These are phyloP conservation scores for Liodrosophila aerea DNA, from an alignment of 2,888 invertebrate species.

Conservation along the genomic window DNA sequence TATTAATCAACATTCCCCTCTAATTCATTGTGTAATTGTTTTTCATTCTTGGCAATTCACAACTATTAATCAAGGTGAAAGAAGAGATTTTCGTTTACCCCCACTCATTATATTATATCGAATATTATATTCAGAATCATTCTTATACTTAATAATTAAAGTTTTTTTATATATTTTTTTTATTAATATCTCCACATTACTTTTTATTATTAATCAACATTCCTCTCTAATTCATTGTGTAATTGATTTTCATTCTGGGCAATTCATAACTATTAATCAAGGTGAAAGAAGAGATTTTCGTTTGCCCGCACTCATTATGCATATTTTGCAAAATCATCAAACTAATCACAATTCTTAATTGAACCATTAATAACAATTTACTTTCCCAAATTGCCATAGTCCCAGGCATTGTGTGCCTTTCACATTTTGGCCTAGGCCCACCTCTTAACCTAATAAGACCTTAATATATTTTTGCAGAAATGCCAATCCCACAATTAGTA, in stretches of 20 bases:
- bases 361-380: constrained; percentile 32
- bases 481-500: constrained; percentile 36
- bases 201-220: too few species aligned
- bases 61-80: constrained; percentile 22
- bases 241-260: background rate
- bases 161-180: too few species aligned
- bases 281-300: constrained; percentile 7
- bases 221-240: too few species aligned
- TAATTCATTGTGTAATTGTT: background rate
- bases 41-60: background rate
- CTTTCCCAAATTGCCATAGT: constrained; percentile 15
- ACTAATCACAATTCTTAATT: constrained; percentile 32
- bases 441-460: constrained; percentile 15
- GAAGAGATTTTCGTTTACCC: background rate
- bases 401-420: constrained; percentile 28
- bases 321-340: constrained; percentile 21
- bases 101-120: too few species aligned
- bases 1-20: too few species aligned
- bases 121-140: too few species aligned
- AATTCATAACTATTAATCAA: constrained; percentile 15
- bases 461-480: constrained; percentile 28
- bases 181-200: too few species aligned
- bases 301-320: background rate
- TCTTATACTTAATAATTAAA: too few species aligned
- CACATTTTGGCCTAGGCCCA: constrained; percentile 35